Base-by-base conservation (phyloP, 2,888 invertebrate genomes). In the Oxytorus armatus region DNA sequence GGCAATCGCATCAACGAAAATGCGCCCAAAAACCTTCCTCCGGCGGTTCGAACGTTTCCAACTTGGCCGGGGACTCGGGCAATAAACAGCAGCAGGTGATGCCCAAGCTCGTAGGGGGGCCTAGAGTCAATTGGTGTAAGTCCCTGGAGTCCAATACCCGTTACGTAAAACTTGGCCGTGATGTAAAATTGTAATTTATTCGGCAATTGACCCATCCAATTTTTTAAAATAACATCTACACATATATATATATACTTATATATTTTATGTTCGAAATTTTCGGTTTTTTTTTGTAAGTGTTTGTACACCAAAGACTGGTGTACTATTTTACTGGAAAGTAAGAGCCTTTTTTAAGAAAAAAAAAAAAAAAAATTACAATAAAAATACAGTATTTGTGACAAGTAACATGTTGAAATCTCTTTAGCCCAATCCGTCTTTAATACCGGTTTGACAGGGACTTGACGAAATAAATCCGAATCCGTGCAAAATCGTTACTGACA, bases 1-100 rank as follows among this genome's bases (percentile, higher is more conserved):
- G 98, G 98, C 92, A 95, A 0, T 92, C 93, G 7, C 98, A 98
- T 91, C 95, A 94, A 93, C 89, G 92, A 70, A 93, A 93, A 49
- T 95, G 95, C 87, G 93, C 94, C 0, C 94, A 94, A 82, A 87
- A 86, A 68, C 78, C 85, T 2, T 81, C 82, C 8, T n/a, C n/a
- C n/a, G n/a, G n/a, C n/a, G n/a, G n/a, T n/a, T n/a, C n/a, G n/a
- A 81, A 85, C 25, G 78, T 82, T 36, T 81, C 82, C 18, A 85
- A 73, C n/a, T 55, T 65, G 2, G 18, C 72, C n/a, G 57, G 29
- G 21, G 66, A 76, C 18, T 57, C 72, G 36, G 47, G 47, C 36
- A 73, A 69, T 29, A 65, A 63, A 5, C 65, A 70, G 47, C 53
- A 79, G 75, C 77, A 80, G 72, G 83, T 77, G 55, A 85, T 84